These are phyloP conservation scores for Calameuta pallipes DNA, from an alignment of 2,888 invertebrate species.

Conservation along the genomic window DNA sequence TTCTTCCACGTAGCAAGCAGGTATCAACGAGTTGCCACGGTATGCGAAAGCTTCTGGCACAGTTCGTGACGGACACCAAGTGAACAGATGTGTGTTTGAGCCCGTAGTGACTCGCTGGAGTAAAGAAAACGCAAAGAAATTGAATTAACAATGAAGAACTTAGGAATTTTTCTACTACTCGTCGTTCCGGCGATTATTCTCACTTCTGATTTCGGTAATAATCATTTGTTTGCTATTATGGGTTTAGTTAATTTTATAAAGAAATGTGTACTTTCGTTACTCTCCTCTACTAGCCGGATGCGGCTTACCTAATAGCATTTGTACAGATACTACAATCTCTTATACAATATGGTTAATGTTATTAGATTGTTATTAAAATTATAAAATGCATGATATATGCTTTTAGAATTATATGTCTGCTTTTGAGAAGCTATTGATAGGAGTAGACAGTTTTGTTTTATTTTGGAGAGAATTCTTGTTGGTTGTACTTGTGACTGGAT, in stretches of 20 bases:
- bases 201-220: constrained; percentile 79
- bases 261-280: not conserved
- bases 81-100: constrained; percentile 23
- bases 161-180: constrained; percentile 74
- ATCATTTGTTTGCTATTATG: constrained; percentile 47
- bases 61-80: constrained; percentile 30
- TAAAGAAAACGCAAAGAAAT: not conserved
- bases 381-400: not conserved
- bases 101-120: constrained; percentile 20
- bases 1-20: constrained; percentile 54
- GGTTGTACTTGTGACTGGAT: not conserved
- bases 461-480: not conserved
- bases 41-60: constrained; percentile 29
- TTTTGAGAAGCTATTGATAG: not conserved
- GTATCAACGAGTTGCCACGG: constrained; percentile 43
- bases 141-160: constrained; percentile 73
- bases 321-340: not conserved
- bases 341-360: constrained; percentile 8
- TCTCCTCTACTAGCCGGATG: not conserved
- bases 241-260: constrained; percentile 30
- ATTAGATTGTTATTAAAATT: not conserved
- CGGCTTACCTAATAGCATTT: not conserved
- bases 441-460: not conserved
- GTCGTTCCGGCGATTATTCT: constrained; percentile 79
- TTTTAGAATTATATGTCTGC: not conserved